Percentiles rank a stretch among this genome's conserved stretches.
These are phyloP conservation scores for Bombyx mandarina DNA, from an alignment of 1,140 invertebrate genomes.

Conservation along the genomic window DNA sequence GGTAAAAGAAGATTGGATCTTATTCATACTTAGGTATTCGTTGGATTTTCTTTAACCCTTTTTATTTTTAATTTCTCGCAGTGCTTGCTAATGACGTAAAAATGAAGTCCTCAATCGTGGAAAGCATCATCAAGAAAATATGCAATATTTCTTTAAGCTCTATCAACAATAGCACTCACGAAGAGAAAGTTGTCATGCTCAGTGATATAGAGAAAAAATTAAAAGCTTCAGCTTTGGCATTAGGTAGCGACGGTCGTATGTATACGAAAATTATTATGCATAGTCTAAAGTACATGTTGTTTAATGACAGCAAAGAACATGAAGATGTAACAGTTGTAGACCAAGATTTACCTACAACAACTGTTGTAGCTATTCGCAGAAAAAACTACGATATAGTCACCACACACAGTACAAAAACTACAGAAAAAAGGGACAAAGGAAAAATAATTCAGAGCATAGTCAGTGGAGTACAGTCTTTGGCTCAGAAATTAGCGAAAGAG, in stretches of 20 bases:
- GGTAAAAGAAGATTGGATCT: no score
- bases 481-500: constrained; percentile 11
- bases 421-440: constrained; percentile 1
- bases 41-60: background rate
- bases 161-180: constrained; percentile 5
- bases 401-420: background rate
- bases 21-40: background rate
- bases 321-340: no score
- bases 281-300: constrained; percentile 21
- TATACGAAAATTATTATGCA: constrained; percentile 29
- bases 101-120: constrained; percentile 7
- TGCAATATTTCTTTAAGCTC: constrained; percentile 20
- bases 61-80: background rate
- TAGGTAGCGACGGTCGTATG: constrained; percentile 20
- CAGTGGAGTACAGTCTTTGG: constrained; percentile 16
- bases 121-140: constrained; percentile 30
- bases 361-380: no score
- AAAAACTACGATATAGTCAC: no score
- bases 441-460: constrained; percentile 11
- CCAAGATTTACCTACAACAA: no score
- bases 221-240: constrained; percentile 14
- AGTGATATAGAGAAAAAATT: constrained; percentile 27
- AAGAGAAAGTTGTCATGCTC: constrained; percentile 19
- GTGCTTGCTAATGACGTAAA: constrained; percentile 4
- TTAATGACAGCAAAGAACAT: background rate